Evolutionary conservation across 2,888 invertebrate species (phyloP), one percentile per base, ranked within the genome.

Genomic region (Torymus texanus): DNA sequence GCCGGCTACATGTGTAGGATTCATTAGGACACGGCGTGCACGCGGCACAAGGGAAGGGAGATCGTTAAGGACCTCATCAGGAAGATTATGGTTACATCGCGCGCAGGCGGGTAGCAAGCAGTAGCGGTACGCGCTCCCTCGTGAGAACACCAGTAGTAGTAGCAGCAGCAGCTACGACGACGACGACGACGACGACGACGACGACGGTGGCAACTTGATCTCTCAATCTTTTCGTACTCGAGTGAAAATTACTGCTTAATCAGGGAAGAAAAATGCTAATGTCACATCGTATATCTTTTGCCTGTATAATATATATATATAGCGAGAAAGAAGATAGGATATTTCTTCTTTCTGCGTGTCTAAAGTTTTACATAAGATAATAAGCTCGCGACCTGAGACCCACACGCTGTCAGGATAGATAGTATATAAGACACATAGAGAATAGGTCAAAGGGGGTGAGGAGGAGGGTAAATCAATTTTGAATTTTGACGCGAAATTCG

Each of bases 61-160:
- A 80, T 83, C 80, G 83, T 81, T 83, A 82, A 81, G 83, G 81
- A 81, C 75, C 83, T 82, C 81, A 81, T 83, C 81, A 80, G 75
- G 79, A 80, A 81, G 81, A 83, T 83, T 83, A 83, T 83, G 80
- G 80, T 82, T 82, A 82, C 82, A 82, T 78, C 82, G 75, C 66
- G 59, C n/a, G 2, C 21, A 21, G 21, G 21, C 21, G 21, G 21
- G 21, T 21, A 2, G 21, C 21, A 21, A 21, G 58, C 41, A 8
- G 41, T 41, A 8, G 41, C 8, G 41, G 41, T 8, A 1, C 56
- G 18, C 55, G 50, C 71, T 50, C 68, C 68, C 62, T 59, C 13
- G 70, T 18, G 62, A 58, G 75, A 41, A 41, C 41, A 41, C 8
- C 41, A 41, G 8, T 8, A 41, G 41, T 8, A 29, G 29, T 3